Conservation (phyloP, 53 echinoderm and acorn worm genomes). For the Crossaster papposus region DNA sequence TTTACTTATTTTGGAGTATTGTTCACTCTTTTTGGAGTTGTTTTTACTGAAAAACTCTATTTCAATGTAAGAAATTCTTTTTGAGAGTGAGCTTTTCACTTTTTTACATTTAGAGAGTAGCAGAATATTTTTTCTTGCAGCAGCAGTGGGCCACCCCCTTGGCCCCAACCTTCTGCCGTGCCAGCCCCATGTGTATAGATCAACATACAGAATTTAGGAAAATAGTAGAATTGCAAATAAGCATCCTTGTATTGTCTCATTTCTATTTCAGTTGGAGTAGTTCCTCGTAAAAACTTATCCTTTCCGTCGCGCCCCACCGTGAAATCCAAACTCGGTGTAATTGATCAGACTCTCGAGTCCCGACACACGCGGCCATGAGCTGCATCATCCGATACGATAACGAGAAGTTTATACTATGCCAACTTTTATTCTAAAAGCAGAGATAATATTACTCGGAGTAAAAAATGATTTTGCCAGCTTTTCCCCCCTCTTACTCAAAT, state of each 20-base stretch:
- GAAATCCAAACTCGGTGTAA: not conserved
- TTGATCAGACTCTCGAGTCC: not conserved
- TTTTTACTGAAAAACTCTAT: too few species aligned
- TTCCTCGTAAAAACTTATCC: not conserved
- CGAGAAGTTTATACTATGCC: not conserved
- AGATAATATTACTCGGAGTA: conserved; percentile 22
- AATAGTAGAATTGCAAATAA: not conserved
- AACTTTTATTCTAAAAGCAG: conserved; percentile 8
- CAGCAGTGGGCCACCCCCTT: too few species aligned
- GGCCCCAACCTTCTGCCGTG: too few species aligned
- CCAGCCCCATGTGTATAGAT: not conserved
- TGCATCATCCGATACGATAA: not conserved
- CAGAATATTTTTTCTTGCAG: too few species aligned
- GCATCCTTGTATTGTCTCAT: not conserved
- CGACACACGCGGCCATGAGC: not conserved
- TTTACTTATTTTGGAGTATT: too few species aligned
- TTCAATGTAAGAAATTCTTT: too few species aligned
- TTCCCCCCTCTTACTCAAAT: not conserved
- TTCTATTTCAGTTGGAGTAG: not conserved
- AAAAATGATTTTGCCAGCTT: not conserved
- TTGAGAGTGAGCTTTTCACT: too few species aligned
- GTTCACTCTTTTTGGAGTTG: too few species aligned
- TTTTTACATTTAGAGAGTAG: too few species aligned
- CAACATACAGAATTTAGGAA: not conserved
- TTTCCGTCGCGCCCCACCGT: not conserved